These are phyloP conservation scores for Heliconius hewitsoni DNA, from an alignment of 1,140 invertebrate genomes.

Conservation along the genomic window DNA sequence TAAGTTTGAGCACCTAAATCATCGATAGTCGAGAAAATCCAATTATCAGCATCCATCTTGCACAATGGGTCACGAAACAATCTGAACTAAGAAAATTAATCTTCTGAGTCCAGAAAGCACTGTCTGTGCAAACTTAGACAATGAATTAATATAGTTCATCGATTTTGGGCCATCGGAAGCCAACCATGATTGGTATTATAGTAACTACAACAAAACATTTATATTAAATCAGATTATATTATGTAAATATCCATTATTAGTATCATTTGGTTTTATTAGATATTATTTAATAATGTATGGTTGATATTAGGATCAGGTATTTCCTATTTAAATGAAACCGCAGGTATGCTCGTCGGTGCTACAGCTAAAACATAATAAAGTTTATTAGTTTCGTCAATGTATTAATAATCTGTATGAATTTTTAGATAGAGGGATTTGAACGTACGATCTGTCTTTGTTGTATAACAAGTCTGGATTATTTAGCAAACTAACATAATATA, in stretches of 20 bases:
- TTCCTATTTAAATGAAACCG: neutral
- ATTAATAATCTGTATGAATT: neutral
- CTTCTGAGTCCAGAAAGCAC: conserved; percentile 76
- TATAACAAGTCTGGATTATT: too few relatives aligned
- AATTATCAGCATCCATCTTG: conserved; percentile 68
- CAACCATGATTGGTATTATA: conserved; percentile 48
- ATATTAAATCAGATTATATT: neutral
- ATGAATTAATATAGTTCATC: conserved; percentile 80
- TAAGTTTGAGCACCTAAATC: conserved; percentile 66
- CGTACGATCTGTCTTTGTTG: too few relatives aligned
- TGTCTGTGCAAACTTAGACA: conserved; percentile 79
- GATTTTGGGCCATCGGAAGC: conserved; percentile 72
- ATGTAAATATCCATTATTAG: conserved; percentile 33
- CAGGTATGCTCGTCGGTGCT: neutral
- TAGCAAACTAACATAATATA: too few relatives aligned
- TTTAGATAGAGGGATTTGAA: neutral
- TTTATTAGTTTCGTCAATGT: too few relatives aligned
- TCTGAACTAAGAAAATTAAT: conserved; percentile 82
- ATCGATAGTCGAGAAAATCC: conserved; percentile 76
- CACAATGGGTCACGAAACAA: conserved; percentile 80
- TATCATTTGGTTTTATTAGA: neutral
- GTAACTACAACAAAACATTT: conserved; percentile 1
- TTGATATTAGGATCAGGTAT: neutral
- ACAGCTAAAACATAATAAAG: neutral
- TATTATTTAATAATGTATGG: neutral